Evolutionary conservation across 2,888 invertebrate species (phyloP), one percentile per base, ranked within the genome.

Genomic region (Polydrusus cervinus): DNA sequence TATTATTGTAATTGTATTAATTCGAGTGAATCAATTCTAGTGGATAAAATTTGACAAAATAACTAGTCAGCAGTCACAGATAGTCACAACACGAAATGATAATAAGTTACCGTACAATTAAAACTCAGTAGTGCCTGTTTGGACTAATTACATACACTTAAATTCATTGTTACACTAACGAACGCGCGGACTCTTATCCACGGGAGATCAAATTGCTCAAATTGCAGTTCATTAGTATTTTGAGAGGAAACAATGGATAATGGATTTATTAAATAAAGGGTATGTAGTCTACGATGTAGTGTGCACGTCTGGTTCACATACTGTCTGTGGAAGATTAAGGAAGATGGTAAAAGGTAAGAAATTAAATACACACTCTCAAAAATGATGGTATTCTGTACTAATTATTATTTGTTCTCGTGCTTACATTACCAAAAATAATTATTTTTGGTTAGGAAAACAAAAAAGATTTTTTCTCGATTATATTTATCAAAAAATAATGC

Each of bases 121-220:
- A 60, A 60, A 60, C 3, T 65, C 5, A 49, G 49, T 34, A 47
- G 49, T 65, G 49, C 47, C 20, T 25, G 62, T 45, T 47, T 18
- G 45, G 62, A 47, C 47, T 66, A 66, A 66, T 66, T 66, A 51
- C 49, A 49, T 34, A 20, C 18, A 66, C 30, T 66, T 66, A 66
- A 47, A 66, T 34, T 66, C 38, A 66, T 66, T 66, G 51, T 66
- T 66, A 20, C 51, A 51, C 51, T 66, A 66, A 66, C 66, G 51
- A 66, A 66, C 45, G 49, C 40, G 45, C 34, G 8, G 40, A 5
- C 38, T 51, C 51, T 66, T 66, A 66, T 66, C 66, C 49, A 10
- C 47, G 66, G 66, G 66, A 66, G 16, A 66, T 66, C 66, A 51
- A 49, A 66, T 11, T 11, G 57, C 18, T 60, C 14, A 60, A 60